Base-by-base conservation (phyloP, 1,140 invertebrate species). In the Hypsibius dujardini region DNA sequence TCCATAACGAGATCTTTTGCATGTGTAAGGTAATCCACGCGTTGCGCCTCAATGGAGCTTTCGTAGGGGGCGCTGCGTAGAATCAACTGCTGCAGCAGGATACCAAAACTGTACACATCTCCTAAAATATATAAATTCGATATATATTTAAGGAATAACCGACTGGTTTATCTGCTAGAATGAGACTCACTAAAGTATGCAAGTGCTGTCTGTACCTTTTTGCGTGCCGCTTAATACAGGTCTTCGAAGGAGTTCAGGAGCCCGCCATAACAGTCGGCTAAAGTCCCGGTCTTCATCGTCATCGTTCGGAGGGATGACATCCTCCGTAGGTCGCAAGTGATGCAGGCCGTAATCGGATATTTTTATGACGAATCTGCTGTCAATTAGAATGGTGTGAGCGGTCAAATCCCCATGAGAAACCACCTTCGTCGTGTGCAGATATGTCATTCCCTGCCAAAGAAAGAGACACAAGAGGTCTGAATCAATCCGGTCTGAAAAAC, bases 381-480 rank as follows among this genome's bases (percentile, higher is more conserved):
- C 50, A n/a, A 56, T n/a, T 56, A 12, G 50, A n/a, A 7, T 12
- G 50, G 50, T n/a, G 7, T 12, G 7, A 56, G 7, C 50, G 50
- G 50, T 56, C 50, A 56, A n/a, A n/a, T 12, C 7, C 7, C 50
- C 50, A n/a, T 56, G 50, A 56, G 50, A 56, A n/a, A 56, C 50
- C 7, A 56, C 50, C 50, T 7, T 7, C 50, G 50, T 12, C n/a
- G 50, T 12, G 7, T 56, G 50, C 7, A 56, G 7, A n/a, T 12
- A 56, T 56, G 50, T n/a, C 50, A 56, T 56, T 56, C 50, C 50
- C 50, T 56, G 50, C 50, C n/a, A 7, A 56, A 12, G 50, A 56
- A 56, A 12, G 7, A 12, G 7, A 7, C 7, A 28, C 28, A 28
- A 28, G 28, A 28, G 28, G 28, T 28, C 28, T 28, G 28, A 28